Evolutionary conservation across 2,797 vertebrate genomes (phyloP).

Genomic region (Dromococcyx pavoninus): DNA sequence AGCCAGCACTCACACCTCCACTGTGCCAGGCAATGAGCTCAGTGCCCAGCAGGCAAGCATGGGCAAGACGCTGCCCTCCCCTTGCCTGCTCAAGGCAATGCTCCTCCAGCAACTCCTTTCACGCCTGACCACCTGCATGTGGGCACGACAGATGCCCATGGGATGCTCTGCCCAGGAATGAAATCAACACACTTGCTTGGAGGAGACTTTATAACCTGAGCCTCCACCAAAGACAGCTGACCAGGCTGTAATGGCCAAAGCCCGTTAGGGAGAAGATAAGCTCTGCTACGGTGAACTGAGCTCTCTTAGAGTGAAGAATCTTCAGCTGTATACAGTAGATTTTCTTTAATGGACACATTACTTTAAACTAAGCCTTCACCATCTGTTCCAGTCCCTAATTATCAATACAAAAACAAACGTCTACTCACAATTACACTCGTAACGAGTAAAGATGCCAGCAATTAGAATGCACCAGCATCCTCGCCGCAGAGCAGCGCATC

Average conservation of each 20-base stretch:
- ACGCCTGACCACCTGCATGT: fast-evolving
- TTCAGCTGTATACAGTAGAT: constrained; percentile 74
- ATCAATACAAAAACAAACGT: constrained; percentile 78
- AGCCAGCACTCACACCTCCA: background rate
- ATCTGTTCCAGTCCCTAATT: constrained; percentile 77
- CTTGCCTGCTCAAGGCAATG: background rate
- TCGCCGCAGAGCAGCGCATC: background rate
- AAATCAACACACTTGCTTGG: fast-evolving
- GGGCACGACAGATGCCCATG: fast-evolving
- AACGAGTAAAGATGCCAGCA: constrained; percentile 76
- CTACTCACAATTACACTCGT: constrained; percentile 76
- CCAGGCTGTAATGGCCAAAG: background rate
- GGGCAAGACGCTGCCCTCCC: background rate
- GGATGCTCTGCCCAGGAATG: background rate
- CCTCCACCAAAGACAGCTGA: background rate
- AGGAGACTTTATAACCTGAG: fast-evolving
- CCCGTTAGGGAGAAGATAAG: background rate
- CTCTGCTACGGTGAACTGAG: background rate
- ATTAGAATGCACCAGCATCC: constrained; percentile 73
- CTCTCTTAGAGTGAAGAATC: constrained; percentile 63
- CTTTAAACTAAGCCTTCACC: constrained; percentile 76
- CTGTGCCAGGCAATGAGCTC: fast-evolving
- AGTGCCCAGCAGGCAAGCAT: fast-evolving
- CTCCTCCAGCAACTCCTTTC: background rate
- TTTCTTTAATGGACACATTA: constrained; percentile 78